Percentiles rank a stretch among this genome's conserved stretches.
These are phyloP conservation scores for Chaunax sp. DNA, from an alignment of 2,797 vertebrate genomes.

Conservation along the genomic window DNA sequence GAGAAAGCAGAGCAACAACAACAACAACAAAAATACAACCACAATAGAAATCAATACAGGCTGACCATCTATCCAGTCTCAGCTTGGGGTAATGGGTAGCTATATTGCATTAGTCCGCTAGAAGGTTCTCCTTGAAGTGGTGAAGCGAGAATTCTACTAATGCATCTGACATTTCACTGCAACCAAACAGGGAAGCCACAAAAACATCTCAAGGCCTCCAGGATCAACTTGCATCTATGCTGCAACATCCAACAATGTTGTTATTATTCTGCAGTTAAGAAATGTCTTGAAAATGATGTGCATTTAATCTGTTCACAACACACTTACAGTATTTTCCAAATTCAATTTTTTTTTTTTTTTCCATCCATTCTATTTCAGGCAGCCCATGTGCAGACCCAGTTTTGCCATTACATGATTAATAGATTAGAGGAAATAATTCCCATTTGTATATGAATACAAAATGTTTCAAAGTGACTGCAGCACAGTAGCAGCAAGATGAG, in stretches of 20 bases:
- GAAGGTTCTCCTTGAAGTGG: conserved; percentile 80
- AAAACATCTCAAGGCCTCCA: conserved; percentile 53
- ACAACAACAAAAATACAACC: background rate
- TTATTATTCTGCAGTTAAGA: conserved; percentile 18
- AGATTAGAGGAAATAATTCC: conserved; percentile 66
- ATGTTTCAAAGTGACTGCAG: conserved; percentile 58
- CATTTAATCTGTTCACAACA: conserved; percentile 16
- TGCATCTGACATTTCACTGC: conserved; percentile 79
- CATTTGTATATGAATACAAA: conserved; percentile 70
- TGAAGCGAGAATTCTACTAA: conserved; percentile 78
- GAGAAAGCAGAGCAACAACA: conserved; percentile 26
- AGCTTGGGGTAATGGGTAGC: conserved; percentile 77
- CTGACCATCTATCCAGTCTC: conserved; percentile 74
- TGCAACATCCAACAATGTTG: conserved; percentile 22
- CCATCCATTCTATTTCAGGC: conserved; percentile 25
- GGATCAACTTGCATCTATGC: conserved; percentile 49
- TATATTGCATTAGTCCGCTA: conserved; percentile 80
- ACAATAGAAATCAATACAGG: conserved; percentile 69
- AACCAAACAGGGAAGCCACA: conserved; percentile 54
- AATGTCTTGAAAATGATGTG: conserved; percentile 5
- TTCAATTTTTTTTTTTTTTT: conserved; percentile 1
- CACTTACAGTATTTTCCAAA: conserved; percentile 9
- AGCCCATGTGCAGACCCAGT: conserved; percentile 38
- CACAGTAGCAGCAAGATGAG: conserved; percentile 62
- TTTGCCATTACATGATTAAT: conserved; percentile 72